Evolutionary conservation across 2,113 vertebrate genomes (phyloP), one percentile per base, ranked within the genome.

Genomic region (Oreocharis arfaki): DNA sequence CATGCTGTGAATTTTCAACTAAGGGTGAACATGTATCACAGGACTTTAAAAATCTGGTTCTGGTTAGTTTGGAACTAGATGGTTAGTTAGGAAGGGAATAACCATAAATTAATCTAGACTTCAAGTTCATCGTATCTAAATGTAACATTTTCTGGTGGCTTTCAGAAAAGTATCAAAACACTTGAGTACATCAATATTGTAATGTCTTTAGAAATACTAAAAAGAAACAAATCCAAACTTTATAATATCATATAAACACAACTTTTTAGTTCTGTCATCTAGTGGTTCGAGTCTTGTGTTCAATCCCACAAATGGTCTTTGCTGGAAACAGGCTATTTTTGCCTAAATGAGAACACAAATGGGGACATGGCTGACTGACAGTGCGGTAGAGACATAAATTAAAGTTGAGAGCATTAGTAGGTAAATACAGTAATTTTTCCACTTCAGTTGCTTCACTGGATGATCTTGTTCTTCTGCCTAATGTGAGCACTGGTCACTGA

Each of bases 291-390:
- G 80, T 94, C 65, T 33, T 75, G 7, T 11, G 5, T n/a, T 37
- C 70, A 96, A 39, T 96, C 92, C 93, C 18, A 13, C 27, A 64
- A 79, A 94, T 69, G 13, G 78, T 44, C 65, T 93, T 92, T 95
- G 68, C 60, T 87, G 83, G 5, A 80, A 97, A 94, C 32, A 97
- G 52, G 73, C 63, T 49, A 53, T 8, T 76, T 93, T 96, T 91
- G 22, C 76, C 86, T 91, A 96, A 96, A 97, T 96, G 93, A 97
- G 84, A 75, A 95, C 56, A 79, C 85, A 94, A 39, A 91, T 59
- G 46, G 50, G 22, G 42, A 82, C 84, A 60, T 10, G 41, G 70
- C 52, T 93, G 87, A 93, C 65, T 47, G 83, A 88, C 59, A 37
- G 56, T 60, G 28, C 79, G 74, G 70, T 57, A 57, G 76, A 92